phyloP scores from a whole-genome alignment of 2,113 vertebrate species.

The Tachysurus fulvidraco region DNA sequence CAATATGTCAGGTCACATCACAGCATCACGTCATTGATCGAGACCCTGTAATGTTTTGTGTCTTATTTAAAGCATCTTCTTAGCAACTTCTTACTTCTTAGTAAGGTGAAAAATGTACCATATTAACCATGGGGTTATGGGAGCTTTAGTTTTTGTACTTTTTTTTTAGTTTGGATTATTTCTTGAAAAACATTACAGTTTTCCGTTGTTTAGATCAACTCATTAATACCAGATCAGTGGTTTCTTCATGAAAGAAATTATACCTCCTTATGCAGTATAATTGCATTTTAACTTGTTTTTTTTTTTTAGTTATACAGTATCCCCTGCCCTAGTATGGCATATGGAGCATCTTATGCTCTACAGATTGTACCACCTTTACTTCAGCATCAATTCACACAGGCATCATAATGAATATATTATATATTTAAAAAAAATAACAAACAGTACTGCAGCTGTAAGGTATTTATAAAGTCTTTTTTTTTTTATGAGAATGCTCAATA shows the following conservation, averaged over 20 bases:
- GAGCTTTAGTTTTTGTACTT: no score
- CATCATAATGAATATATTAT: constrained; percentile 1
- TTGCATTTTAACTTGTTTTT: neutral
- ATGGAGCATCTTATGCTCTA: neutral
- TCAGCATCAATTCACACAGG: neutral
- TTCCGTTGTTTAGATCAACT: neutral
- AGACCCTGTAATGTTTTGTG: neutral
- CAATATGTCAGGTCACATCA: neutral
- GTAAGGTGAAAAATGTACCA: neutral
- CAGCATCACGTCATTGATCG: neutral
- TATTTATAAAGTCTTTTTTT: neutral
- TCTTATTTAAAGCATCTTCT: neutral
- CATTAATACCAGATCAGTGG: neutral
- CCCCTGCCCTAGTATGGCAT: neutral
- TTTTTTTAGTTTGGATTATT: neutral
- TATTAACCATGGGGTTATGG: neutral
- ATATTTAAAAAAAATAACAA: neutral
- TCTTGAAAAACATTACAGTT: neutral
- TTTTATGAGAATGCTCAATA: neutral
- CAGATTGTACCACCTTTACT: constrained; percentile 20
- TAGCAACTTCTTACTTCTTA: no score
- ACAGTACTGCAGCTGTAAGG: neutral
- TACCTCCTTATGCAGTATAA: neutral
- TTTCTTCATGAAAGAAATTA: neutral
- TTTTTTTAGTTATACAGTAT: neutral